Base-by-base conservation (phyloP, 2,888 invertebrate species). In the Shargacucullia verbasci region DNA sequence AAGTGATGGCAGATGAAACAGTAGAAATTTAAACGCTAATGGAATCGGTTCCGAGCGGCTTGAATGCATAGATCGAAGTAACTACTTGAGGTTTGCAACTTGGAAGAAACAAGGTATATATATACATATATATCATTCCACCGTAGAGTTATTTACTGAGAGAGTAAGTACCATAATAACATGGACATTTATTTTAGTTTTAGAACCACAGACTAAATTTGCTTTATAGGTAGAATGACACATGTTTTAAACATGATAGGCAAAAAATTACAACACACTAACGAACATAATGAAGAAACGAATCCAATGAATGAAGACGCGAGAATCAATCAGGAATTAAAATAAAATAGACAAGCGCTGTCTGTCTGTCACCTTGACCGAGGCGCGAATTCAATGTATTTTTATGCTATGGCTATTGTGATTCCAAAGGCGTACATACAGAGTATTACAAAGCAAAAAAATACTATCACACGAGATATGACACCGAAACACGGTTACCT, bases 401-500 rank as follows among this genome's bases (percentile, higher is more conserved):
- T 75, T 59, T 38, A 47, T 57, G 56, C 45, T 57, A 55, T 29
- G 33, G 15, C 48, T 41, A 68, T 57, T 73, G 57, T 67, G 41
- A 34, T 60, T 60, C 58, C 45, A 60, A 57, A 57, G 44, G 44
- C 46, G 20, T 29, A 7, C 31, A n/a, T n/a, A n/a, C n/a, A n/a
- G n/a, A n/a, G 46, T 57, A 63, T 73, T 74, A 77, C 75, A 33
- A 62, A 52, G 72, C 69, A 65, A 39, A 76, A 76, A 69, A 47
- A 8, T 60, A 76, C 69, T 60, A 69, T 65, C 57, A 61, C 31
- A 53, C 47, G 39, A 68, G 55, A 61, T 34, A 41, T 40, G 74
- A 57, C 75, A 71, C 50, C 71, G 66, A 64, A 76, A 75, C 76
- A 73, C 65, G 54, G 59, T 73, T 56, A 64, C 65, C 52, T 59